These are phyloP conservation scores for Cerastoderma edule DNA, from an alignment of 2,888 invertebrate species.

Conservation along the genomic window DNA sequence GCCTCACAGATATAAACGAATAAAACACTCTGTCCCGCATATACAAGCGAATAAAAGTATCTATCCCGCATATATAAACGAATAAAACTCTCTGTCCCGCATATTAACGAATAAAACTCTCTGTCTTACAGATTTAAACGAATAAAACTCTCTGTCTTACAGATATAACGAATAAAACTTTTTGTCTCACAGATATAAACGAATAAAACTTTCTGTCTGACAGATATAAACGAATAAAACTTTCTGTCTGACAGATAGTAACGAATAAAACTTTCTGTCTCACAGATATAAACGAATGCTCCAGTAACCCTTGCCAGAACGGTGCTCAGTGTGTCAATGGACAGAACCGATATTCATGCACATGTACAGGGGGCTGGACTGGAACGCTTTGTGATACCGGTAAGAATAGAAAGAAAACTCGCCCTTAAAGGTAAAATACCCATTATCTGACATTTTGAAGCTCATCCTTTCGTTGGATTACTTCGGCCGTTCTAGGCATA, in stretches of 20 bases:
- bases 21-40: too few species aligned
- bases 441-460: too few species aligned
- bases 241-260: neutral
- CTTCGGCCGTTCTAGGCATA: too few species aligned
- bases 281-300: slow-evolving; percentile 14
- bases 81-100: too few species aligned
- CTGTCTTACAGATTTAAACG: neutral
- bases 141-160: neutral
- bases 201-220: neutral
- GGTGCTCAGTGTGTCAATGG: neutral
- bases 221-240: neutral
- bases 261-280: neutral
- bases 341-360: neutral
- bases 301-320: slow-evolving; percentile 19
- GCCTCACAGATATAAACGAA: too few species aligned
- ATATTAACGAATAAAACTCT: too few species aligned
- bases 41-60: too few species aligned
- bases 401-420: too few species aligned
- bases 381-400: slow-evolving; percentile 15
- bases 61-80: too few species aligned
- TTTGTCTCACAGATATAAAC: neutral
- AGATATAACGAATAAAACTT: neutral
- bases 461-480: too few species aligned
- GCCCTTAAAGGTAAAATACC: too few species aligned
- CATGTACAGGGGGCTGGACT: slow-evolving; percentile 4